Percentiles rank a stretch among this genome's conserved stretches.
Evolutionary conservation across 2,113 vertebrate genomes (phyloP).

Genomic region (Pantherophis guttatus): DNA sequence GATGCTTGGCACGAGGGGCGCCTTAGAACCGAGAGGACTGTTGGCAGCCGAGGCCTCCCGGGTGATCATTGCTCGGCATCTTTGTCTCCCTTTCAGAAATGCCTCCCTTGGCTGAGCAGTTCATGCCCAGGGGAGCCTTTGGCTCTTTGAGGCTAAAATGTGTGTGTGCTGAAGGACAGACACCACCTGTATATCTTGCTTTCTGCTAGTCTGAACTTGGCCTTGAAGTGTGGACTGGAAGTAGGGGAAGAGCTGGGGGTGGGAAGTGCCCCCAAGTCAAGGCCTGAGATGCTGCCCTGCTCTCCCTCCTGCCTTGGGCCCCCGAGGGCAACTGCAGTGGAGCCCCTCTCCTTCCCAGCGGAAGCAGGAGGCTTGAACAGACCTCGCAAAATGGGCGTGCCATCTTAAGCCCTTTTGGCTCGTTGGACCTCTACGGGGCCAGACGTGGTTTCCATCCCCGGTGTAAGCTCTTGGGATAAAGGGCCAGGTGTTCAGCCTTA

Average conservation of each 20-base stretch:
- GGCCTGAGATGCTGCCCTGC: background rate
- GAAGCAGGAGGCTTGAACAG: background rate
- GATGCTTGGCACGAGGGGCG: background rate
- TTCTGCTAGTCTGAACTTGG: background rate
- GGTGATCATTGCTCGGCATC: background rate
- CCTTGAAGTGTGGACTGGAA: background rate
- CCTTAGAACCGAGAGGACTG: background rate
- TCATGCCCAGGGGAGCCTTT: background rate
- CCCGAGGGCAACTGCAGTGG: background rate
- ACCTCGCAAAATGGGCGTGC: background rate
- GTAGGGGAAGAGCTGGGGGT: background rate
- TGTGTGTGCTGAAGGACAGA: background rate
- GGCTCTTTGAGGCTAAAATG: constrained; percentile 3
- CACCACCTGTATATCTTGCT: background rate
- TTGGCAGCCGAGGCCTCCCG: background rate
- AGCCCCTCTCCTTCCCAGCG: background rate
- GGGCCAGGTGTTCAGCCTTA: background rate
- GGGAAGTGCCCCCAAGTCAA: background rate
- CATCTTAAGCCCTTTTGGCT: background rate
- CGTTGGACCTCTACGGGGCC: background rate
- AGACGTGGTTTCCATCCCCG: background rate
- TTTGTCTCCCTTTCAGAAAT: background rate
- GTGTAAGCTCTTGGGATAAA: background rate
- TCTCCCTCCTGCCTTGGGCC: background rate
- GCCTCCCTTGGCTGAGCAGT: background rate